Conservation (phyloP, 2,797 vertebrate genomes). For the Agapornis canus region DNA sequence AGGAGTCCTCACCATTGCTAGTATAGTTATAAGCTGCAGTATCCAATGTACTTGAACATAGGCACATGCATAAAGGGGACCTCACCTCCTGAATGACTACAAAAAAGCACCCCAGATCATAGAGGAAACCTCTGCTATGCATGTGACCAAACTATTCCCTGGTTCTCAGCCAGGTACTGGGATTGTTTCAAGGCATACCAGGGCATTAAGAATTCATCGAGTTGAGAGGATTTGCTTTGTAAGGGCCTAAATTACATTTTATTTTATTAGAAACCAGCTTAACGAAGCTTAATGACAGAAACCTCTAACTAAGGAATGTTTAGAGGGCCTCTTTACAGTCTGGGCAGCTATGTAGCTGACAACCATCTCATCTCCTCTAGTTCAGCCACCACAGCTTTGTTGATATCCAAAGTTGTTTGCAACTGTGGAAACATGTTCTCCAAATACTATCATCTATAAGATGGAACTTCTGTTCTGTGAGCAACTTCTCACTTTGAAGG, state of each 20-base stretch:
- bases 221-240: neutral
- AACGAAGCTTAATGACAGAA: neutral
- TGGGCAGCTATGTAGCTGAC: neutral
- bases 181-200: neutral
- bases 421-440: neutral
- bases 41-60: neutral
- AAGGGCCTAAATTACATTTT: neutral
- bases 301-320: neutral
- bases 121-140: neutral
- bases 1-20: neutral
- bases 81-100: neutral
- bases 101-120: neutral
- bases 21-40: neutral
- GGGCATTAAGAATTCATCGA: neutral
- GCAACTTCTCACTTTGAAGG: neutral
- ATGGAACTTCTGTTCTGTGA: neutral
- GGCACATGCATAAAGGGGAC: neutral
- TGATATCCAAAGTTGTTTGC: neutral
- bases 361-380: neutral
- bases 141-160: neutral
- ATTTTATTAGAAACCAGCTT: neutral
- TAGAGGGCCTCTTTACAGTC: neutral
- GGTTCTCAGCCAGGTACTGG: neutral
- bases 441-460: neutral
- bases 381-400: neutral